Percentiles rank a stretch among this genome's conserved stretches.
Evolutionary conservation across 35 echinoderm and acorn worm species (phyloP).

Genomic region (Apostichopus parvimensis): DNA sequence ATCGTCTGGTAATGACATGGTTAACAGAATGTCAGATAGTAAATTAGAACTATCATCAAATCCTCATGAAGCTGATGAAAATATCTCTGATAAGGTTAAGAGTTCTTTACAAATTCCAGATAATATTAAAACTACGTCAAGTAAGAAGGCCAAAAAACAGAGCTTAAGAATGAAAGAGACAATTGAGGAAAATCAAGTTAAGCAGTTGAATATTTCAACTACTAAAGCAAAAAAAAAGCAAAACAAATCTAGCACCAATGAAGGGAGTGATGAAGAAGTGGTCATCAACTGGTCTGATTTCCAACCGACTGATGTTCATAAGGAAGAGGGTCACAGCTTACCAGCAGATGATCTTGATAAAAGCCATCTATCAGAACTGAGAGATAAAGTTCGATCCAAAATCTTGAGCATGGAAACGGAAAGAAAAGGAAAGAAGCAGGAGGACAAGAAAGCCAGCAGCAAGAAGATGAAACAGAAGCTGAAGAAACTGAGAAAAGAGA

Average conservation of each 20-base stretch:
- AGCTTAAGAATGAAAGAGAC: too few relatives aligned
- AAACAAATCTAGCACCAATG: neutral
- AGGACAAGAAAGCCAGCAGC: slow-evolving; percentile 60
- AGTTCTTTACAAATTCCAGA: neutral
- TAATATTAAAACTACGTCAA: neutral
- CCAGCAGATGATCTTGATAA: neutral
- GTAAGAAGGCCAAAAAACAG: neutral
- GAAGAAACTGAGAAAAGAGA: slow-evolving; percentile 61
- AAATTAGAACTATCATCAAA: neutral
- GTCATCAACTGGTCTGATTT: neutral
- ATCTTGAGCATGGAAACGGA: slow-evolving; percentile 60
- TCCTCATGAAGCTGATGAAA: neutral
- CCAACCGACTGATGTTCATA: neutral
- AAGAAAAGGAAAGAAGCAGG: slow-evolving; percentile 45
- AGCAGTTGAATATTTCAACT: neutral
- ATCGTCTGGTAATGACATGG: neutral
- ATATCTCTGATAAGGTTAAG: neutral
- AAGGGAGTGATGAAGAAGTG: neutral
- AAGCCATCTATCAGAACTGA: slow-evolving; percentile 45
- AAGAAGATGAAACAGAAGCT: slow-evolving; percentile 54
- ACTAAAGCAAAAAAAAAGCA: neutral
- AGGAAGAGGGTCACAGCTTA: neutral
- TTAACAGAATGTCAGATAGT: neutral
- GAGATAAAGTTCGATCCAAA: slow-evolving; percentile 73
- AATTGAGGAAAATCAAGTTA: neutral